Base-by-base conservation (phyloP, 1,140 invertebrate genomes). In the Drosophila busckii region DNA sequence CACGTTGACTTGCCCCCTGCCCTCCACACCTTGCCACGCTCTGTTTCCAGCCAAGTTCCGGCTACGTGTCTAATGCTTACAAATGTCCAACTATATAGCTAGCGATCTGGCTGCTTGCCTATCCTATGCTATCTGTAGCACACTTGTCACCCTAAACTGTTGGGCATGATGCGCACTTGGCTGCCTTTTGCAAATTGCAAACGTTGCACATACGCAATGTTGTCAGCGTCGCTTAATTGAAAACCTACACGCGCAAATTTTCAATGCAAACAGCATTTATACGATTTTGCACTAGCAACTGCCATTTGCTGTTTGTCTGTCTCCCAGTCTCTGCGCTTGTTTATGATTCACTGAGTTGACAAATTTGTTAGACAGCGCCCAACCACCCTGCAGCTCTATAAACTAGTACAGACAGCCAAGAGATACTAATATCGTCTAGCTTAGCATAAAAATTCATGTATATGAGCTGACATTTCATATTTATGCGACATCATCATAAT, bases 291-390 rank as follows among this genome's bases (percentile, higher is more conserved):
- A 16, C 26, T 28, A 25, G n/a, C n/a, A n/a, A n/a, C n/a, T 48
- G 42, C 35, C 31, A 44, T 20, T 41, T 20, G 29, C 38, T 20
- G 17, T 44, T 49, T 31, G 44, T 28, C 25, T 37, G 12, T 31
- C 49, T 7, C 12, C 13, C 26, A 31, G 28, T 53, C 62, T 53
- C 70, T 60, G 9, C 29, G 42, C 53, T 56, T 56, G 59, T 76
- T 76, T 73, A 56, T 73, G 65, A 76, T 65, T 76, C 65, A 76
- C 70, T 76, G 70, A 76, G 60, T 70, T 76, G 70, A 76, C 70
- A 76, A 76, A 76, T 76, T 76, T 31, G 58, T 61, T 52, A 34
- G 41, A 45, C 29, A 34, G 23, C 13, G 25, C n/a, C 19, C 32
- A 8, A 3, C 28, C 2, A 9, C 2, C 12, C 6, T 12, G 25